Conservation (phyloP, 2,797 vertebrate genomes). For the Chaenodraco wilsoni region DNA sequence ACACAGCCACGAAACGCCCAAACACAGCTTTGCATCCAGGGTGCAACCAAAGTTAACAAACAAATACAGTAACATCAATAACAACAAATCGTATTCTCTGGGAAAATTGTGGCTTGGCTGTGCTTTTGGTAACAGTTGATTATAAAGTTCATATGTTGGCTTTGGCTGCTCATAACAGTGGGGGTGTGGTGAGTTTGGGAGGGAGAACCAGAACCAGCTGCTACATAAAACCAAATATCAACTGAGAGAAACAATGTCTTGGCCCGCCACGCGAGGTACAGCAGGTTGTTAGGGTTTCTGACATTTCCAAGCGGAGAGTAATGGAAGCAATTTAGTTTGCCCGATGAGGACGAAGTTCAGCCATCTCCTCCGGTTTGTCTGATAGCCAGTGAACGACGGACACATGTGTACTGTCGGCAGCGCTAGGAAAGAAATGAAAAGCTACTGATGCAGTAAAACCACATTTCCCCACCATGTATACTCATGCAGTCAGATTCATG, state of each 20-base stretch:
- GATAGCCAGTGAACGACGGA: constrained; percentile 33
- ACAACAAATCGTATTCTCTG: constrained; percentile 43
- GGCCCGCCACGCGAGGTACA: constrained; percentile 61
- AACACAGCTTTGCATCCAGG: constrained; percentile 1
- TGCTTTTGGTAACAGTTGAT: constrained; percentile 64
- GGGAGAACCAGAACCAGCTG: constrained; percentile 73
- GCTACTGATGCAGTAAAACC: constrained; percentile 23
- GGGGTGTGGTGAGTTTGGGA: constrained; percentile 33
- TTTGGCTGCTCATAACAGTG: constrained; percentile 66
- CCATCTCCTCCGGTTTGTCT: constrained; percentile 55
- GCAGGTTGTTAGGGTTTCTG: constrained; percentile 63
- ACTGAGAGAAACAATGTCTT: constrained; percentile 59
- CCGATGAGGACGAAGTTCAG: constrained; percentile 45
- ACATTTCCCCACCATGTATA: constrained; percentile 7
- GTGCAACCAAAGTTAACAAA: constrained; percentile 9
- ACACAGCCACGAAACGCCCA: neutral
- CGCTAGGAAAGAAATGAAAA: constrained; percentile 6
- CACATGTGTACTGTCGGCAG: constrained; percentile 32
- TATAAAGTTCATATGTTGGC: constrained; percentile 69
- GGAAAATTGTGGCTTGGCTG: constrained; percentile 49
- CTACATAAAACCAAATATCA: constrained; percentile 69
- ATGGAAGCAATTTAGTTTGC: constrained; percentile 61
- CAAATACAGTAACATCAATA: constrained; percentile 25
- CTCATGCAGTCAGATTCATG: constrained; percentile 11
- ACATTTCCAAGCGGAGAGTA: constrained; percentile 63